These are phyloP conservation scores for Falco columbarius DNA, from an alignment of 2,797 vertebrate genomes.

Conservation along the genomic window DNA sequence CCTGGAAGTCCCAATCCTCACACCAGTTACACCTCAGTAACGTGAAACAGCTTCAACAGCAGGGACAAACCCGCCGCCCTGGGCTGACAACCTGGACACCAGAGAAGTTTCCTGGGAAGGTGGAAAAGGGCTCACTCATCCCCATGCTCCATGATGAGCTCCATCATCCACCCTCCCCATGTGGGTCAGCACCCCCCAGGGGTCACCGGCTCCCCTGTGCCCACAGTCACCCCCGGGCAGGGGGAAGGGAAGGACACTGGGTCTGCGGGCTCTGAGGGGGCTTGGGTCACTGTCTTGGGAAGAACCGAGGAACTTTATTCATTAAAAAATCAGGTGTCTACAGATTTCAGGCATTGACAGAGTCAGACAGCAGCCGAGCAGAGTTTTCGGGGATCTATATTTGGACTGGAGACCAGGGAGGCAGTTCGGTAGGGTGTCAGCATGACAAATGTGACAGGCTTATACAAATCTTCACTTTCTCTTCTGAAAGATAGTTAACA, in stretches of 20 bases:
- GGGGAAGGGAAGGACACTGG: not conserved
- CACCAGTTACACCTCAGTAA: not conserved
- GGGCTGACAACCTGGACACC: not conserved
- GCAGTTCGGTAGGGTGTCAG: not conserved
- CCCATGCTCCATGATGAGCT: too few relatives aligned
- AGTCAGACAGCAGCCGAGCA: not conserved
- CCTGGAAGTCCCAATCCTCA: not conserved
- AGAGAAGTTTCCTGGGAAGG: not conserved
- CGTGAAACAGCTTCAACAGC: not conserved
- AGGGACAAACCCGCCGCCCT: not conserved
- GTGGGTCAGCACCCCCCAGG: too few relatives aligned
- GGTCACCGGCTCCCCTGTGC: fast-evolving
- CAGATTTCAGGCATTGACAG: not conserved
- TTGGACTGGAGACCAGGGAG: not conserved
- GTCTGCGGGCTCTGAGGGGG: not conserved
- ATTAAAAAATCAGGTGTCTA: not conserved
- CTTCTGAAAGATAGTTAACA: not conserved
- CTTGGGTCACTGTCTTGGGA: not conserved
- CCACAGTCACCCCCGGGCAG: fast-evolving
- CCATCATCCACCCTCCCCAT: not conserved
- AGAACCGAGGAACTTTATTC: not conserved
- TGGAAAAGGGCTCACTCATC: fast-evolving
- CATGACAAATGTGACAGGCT: slow-evolving; percentile 17
- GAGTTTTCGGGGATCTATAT: slow-evolving; percentile 3
- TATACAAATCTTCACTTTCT: not conserved